Percentiles rank a stretch among this genome's conserved stretches.
Evolutionary conservation across 2,797 vertebrate species (phyloP).

Genomic region (Syncerus caffer): DNA sequence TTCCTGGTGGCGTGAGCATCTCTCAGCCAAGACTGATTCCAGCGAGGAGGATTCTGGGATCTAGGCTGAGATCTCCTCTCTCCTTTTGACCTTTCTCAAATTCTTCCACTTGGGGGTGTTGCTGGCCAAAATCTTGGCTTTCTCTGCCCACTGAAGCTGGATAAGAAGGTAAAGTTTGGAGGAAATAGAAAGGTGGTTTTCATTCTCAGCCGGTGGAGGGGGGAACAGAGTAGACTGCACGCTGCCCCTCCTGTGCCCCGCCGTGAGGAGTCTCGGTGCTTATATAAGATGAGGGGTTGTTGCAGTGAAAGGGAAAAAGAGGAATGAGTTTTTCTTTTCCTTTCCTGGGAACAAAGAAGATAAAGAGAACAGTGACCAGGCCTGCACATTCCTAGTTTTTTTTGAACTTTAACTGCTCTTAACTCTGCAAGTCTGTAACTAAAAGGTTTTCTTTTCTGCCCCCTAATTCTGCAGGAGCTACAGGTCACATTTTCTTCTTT

Average conservation of each 20-base stretch:
- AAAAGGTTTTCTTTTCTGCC: not conserved
- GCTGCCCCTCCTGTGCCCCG: rapidly evolving
- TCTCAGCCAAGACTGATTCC: not conserved
- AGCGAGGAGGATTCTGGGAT: not conserved
- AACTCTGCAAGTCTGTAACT: not conserved
- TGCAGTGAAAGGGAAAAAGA: not conserved
- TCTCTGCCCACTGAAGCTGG: not conserved
- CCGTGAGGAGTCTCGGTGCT: not conserved
- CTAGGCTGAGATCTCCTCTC: not conserved
- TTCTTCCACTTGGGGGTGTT: not conserved
- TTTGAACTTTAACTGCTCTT: not conserved
- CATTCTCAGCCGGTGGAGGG: not conserved
- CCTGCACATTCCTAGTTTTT: not conserved
- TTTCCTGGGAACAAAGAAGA: not conserved
- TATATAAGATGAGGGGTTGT: not conserved
- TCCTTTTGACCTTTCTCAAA: not conserved
- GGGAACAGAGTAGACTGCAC: not conserved
- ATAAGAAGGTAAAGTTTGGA: not conserved
- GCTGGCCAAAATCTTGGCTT: not conserved
- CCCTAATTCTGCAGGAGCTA: not conserved
- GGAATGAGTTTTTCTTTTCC: not conserved
- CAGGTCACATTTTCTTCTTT: not conserved
- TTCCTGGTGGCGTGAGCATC: not conserved
- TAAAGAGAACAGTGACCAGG: not conserved
- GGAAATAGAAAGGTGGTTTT: not conserved